A percentile compares a stretch with the other conserved stretches of the same genome.
These are phyloP conservation scores for Florisuga fusca DNA, from an alignment of 2,797 vertebrate species.

Conservation along the genomic window DNA sequence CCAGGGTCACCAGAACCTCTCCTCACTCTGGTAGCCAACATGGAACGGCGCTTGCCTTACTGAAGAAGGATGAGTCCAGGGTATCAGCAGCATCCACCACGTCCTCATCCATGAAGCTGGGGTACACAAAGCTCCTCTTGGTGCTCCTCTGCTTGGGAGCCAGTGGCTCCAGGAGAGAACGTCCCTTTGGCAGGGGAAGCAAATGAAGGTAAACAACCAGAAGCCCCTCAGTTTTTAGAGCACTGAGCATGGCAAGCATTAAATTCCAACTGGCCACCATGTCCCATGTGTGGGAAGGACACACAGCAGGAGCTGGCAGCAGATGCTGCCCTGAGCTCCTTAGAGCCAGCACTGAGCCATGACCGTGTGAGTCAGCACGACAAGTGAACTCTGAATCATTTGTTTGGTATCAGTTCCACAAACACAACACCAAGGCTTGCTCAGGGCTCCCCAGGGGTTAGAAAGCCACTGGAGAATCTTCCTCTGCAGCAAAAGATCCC, in stretches of 20 bases:
- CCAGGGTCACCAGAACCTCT: accelerated
- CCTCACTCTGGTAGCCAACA: accelerated
- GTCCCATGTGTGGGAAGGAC: accelerated
- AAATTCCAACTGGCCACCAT: background rate
- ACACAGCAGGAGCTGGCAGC: background rate
- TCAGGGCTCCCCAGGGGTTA: background rate
- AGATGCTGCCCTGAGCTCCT: background rate
- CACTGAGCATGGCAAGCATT: background rate
- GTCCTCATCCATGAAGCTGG: constrained; percentile 93
- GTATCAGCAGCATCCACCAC: constrained; percentile 86
- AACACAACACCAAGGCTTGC: background rate
- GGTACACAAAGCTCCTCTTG: constrained; percentile 88
- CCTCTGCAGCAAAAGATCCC: background rate
- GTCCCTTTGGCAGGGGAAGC: constrained; percentile 81
- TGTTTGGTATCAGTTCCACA: background rate
- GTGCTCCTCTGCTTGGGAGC: constrained; percentile 78
- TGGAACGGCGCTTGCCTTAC: constrained; percentile 87
- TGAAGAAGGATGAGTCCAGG: constrained; percentile 92
- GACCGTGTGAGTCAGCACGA: background rate
- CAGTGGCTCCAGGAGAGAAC: constrained; percentile 82
- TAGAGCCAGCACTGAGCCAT: accelerated
- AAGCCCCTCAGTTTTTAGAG: background rate
- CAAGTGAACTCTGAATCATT: background rate
- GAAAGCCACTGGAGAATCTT: background rate
- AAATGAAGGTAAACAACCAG: background rate